Conservation (phyloP, 1,140 invertebrate species). For the Rhizoglyphus robini region DNA sequence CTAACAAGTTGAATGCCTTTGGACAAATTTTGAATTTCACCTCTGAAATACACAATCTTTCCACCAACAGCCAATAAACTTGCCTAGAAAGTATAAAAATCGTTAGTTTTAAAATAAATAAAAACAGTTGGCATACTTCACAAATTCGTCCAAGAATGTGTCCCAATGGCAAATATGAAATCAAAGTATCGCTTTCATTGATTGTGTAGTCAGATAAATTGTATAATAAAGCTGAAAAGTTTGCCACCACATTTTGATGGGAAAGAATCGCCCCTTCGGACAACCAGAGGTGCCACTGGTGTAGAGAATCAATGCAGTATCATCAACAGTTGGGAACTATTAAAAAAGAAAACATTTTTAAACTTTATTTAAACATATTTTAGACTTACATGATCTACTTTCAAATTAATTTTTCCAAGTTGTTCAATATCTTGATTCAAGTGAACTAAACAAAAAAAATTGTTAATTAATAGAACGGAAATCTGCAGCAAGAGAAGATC, state of each 20-base stretch:
- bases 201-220: conserved; percentile 50
- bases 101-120: too few species aligned
- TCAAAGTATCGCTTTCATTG: conserved; percentile 52
- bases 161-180: conserved; percentile 88
- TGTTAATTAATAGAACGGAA: conserved; percentile 46
- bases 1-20: conserved; percentile 40
- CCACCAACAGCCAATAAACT: conserved; percentile 31
- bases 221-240: conserved; percentile 57
- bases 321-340: conserved; percentile 64
- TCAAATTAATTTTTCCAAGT: conserved; percentile 58
- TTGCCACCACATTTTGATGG: conserved; percentile 79
- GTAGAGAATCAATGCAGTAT: conserved; percentile 85
- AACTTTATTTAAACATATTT: background rate
- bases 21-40: conserved; percentile 37
- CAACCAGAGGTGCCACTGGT: conserved; percentile 93
- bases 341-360: background rate
- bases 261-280: conserved; percentile 95
- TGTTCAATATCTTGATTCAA: conserved; percentile 73
- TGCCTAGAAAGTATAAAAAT: background rate
- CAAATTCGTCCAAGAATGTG: conserved; percentile 91
- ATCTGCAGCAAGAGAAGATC: too few species aligned
- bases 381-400: conserved; percentile 52
- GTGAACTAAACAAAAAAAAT: conserved; percentile 53
- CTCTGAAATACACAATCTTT: conserved; percentile 39
- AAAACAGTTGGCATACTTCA: conserved; percentile 42